Base-by-base conservation (phyloP, 2,888 invertebrate species). In the Drosophila neotestacea region DNA sequence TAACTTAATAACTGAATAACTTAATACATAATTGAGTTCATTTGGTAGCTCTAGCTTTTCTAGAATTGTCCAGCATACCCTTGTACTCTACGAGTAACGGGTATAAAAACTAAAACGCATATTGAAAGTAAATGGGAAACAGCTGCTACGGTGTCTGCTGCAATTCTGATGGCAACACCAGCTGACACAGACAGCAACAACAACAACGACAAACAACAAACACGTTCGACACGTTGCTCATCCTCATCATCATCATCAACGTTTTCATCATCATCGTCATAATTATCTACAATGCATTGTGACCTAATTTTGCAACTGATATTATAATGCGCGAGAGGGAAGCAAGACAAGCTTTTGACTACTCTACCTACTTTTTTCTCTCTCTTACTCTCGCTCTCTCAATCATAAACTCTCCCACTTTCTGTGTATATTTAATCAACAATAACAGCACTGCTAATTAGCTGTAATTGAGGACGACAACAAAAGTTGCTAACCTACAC, bases 221-320 rank as follows among this genome's bases (percentile, higher is more conserved):
- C 78, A 87, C 69, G 89, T 89, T 89, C 85, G 79, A 85, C 88
- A 85, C 73, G 84, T 84, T 89, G 75, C 73, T 73, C 89, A 66
- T 77, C 84, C 66, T 46, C 51, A 9, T 42, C 28, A 36, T 32
- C 32, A 32, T 32, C 32, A 32, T 32, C 32, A 6, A 16, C 16
- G 16, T 16, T 16, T 16, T 50, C 60, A 42, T 60, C 44, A 44
- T 55, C 54, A 30, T 61, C 16, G 34, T 66, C 70, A 70, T 77
- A 76, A 77, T 79, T 70, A 79, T 76, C 63, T 56, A 54, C 34
- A 54, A 65, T 30, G 70, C 59, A 44, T 44, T 73, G 70, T 89
- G 89, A 85, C 84, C 84, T 64, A 85, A 88, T 89, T 85, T 85
- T 63, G 69, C 89, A 75, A 87, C 79, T 81, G 79, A 87, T 89